Evolutionary conservation across 2,113 vertebrate genomes (phyloP), one percentile per base, ranked within the genome.

Genomic region (Gallinago undulata): DNA sequence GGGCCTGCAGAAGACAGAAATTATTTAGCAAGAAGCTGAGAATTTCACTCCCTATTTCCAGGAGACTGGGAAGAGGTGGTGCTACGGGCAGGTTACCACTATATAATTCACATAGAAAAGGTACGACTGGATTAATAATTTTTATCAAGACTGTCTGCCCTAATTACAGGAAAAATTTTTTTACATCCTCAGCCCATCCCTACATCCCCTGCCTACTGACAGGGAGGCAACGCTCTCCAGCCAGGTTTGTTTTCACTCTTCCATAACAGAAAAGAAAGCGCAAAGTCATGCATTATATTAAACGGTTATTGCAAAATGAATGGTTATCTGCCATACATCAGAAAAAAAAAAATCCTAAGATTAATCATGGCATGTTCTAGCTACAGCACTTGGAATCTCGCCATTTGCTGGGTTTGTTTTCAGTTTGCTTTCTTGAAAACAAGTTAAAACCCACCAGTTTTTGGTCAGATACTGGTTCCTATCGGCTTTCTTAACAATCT

Each of bases 301-400:
- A 82, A 82, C 10, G 64, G 11, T 47, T 83, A 70, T 75, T 90
- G 77, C 33, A 83, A 96, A 96, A 95, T 73, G 17, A 91, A 48
- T 66, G 25, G 28, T 66, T 78, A 81, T 76, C 64, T 88, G 88
- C 85, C 59, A 93, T 24, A 16, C 24, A 78, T 73, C 50, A 84
- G n/a, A 70, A 84, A 88, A 81, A 90, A 84, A 88, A 81, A 90
- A 60, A 30, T 18, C 10, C 15, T 21, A 23, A 75, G 33, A 90
- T 94, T 51, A 84, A 93, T 93, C 83, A 81, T n/a, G 19, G 12
- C 35, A 31, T 50, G 43, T 84, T 92, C 69, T 68, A 91, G 55
- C 50, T 70, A 68, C 51, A 69, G 43, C 43, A 25, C 70, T 80
- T 85, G 80, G 35, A 93, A 77, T 69, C 28, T 78, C 80, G 48